Evolutionary conservation across 2,113 vertebrate species (phyloP).

Genomic region (Sisor rabdophorus): DNA sequence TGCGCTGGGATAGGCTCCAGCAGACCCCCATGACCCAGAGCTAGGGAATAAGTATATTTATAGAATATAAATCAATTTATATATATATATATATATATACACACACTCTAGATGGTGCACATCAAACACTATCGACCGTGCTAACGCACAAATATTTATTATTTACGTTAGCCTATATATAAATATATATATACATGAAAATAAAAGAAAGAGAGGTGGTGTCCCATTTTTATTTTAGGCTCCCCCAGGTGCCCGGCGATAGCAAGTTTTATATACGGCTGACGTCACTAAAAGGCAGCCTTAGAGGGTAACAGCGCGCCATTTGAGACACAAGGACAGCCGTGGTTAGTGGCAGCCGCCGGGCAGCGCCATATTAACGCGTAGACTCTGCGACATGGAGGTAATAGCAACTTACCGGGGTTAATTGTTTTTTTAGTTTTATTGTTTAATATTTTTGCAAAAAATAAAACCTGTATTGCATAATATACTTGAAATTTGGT

Average conservation of each 20-base stretch:
- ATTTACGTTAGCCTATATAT: too few relatives aligned
- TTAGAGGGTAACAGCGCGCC: neutral
- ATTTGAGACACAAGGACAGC: constrained; percentile 10
- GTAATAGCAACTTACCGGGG: constrained; percentile 14
- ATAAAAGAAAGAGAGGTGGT: too few relatives aligned
- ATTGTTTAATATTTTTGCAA: neutral
- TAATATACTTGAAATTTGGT: neutral
- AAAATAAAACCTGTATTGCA: neutral
- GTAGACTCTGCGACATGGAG: constrained; percentile 43
- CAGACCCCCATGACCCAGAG: too few relatives aligned
- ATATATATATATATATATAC: too few relatives aligned
- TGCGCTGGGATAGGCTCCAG: too few relatives aligned
- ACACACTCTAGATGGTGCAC: too few relatives aligned
- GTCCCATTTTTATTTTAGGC: neutral
- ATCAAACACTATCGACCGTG: too few relatives aligned
- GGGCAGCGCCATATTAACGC: constrained; percentile 1
- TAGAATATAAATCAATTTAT: too few relatives aligned
- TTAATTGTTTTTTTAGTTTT: neutral
- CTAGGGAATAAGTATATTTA: too few relatives aligned
- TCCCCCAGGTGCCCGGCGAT: neutral
- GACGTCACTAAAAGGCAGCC: neutral
- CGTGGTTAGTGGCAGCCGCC: neutral
- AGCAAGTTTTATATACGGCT: too few relatives aligned
- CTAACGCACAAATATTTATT: too few relatives aligned
- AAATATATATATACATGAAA: too few relatives aligned